Percentiles rank a stretch among this genome's conserved stretches.
Conservation (phyloP, 2,797 vertebrate species). For the Betta splendens region DNA sequence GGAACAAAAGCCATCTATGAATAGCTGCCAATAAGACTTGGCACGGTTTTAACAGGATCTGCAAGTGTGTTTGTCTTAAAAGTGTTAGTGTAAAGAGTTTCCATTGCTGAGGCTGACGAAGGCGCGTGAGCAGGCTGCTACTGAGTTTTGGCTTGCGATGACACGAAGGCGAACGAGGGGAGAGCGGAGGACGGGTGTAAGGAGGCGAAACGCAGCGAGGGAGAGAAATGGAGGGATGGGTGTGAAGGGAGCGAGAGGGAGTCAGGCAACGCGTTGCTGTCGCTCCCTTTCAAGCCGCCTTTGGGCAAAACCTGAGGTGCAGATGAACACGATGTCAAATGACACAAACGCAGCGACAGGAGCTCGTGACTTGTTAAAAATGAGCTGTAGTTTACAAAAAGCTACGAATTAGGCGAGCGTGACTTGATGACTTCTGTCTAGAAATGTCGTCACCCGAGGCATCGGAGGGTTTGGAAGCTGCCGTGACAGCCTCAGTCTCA, state of each 20-base stretch:
- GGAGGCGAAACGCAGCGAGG: slow-evolving; percentile 6
- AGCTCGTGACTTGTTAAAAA: slow-evolving; percentile 24
- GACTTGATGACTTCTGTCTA: neutral
- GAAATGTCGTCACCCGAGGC: neutral
- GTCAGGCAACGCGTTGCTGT: too few relatives aligned
- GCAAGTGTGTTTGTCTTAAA: slow-evolving; percentile 23
- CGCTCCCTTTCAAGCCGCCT: slow-evolving; percentile 32
- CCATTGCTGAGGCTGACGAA: slow-evolving; percentile 23
- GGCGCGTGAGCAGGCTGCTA: slow-evolving; percentile 6
- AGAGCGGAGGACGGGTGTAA: neutral
- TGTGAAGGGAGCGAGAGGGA: neutral
- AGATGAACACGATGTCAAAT: slow-evolving; percentile 40
- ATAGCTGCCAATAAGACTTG: slow-evolving; percentile 50
- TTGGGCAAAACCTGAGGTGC: slow-evolving; percentile 21
- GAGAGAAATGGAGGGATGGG: neutral
- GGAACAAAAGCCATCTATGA: slow-evolving; percentile 46
- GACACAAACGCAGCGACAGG: slow-evolving; percentile 10
- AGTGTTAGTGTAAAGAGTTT: slow-evolving; percentile 36
- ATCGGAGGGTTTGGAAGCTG: neutral
- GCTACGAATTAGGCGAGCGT: neutral
- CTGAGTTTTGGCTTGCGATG: slow-evolving; percentile 24
- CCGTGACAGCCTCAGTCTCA: too few relatives aligned
- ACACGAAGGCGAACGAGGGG: neutral
- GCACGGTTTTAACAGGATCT: slow-evolving; percentile 14
- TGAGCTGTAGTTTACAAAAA: slow-evolving; percentile 7